These are phyloP conservation scores for Spisula subtruncata DNA, from an alignment of 2,888 invertebrate species.

Conservation along the genomic window DNA sequence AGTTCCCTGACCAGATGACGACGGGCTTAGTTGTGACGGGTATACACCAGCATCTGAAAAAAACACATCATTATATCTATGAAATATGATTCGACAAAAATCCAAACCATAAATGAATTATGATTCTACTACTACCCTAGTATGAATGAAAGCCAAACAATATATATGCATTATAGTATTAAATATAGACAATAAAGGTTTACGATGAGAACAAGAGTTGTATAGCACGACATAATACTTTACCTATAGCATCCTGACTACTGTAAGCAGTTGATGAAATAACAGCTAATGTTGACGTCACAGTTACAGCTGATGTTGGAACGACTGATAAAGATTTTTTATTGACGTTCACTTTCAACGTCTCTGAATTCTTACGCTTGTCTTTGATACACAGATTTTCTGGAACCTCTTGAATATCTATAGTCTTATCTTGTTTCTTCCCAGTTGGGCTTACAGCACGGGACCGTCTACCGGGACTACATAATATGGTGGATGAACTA, in stretches of 20 bases:
- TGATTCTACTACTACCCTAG: too few species aligned
- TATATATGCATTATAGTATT: not conserved
- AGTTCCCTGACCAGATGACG: conserved; percentile 52
- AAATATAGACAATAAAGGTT: not conserved
- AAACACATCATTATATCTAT: not conserved
- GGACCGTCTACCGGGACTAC: conserved; percentile 43
- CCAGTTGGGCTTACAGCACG: conserved; percentile 3
- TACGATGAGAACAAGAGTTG: not conserved
- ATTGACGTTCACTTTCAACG: conserved; percentile 23
- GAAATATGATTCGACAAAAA: too few species aligned
- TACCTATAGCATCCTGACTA: not conserved
- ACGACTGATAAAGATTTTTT: conserved; percentile 66
- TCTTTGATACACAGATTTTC: conserved; percentile 72
- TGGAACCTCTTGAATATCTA: conserved; percentile 63
- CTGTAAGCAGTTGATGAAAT: conserved; percentile 46
- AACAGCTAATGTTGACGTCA: conserved; percentile 63
- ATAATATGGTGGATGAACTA: conserved; percentile 22
- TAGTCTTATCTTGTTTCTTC: not conserved
- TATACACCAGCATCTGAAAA: conserved; percentile 28
- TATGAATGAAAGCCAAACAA: not conserved
- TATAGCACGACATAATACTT: not conserved
- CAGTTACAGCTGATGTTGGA: conserved; percentile 71
- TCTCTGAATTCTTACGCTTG: conserved; percentile 35
- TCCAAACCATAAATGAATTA: too few species aligned
- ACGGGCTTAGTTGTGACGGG: conserved; percentile 51